Conservation (phyloP, 2,113 vertebrate species). For the Sporophila hypoxantha region DNA sequence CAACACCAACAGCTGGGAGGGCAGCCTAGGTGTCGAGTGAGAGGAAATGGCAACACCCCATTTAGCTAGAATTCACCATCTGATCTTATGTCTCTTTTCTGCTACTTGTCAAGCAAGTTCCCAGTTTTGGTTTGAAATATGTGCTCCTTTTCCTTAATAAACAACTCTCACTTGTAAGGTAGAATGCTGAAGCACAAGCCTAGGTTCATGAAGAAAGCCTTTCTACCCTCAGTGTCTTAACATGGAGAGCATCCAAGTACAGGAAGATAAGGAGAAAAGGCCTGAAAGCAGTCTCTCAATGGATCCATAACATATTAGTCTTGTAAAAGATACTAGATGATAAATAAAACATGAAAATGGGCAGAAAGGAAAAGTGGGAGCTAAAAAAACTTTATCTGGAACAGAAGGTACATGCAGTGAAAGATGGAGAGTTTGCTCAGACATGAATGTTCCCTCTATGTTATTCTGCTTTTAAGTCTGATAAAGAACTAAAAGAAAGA, state of each 20-base stretch:
- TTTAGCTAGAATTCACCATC: slow-evolving; percentile 5
- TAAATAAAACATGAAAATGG: background rate
- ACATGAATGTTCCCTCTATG: background rate
- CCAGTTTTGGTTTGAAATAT: background rate
- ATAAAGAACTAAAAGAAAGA: background rate
- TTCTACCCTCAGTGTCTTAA: background rate
- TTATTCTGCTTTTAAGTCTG: background rate
- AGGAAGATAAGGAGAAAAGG: background rate
- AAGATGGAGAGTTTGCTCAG: background rate
- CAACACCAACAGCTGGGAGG: background rate
- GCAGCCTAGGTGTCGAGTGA: background rate
- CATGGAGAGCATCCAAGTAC: background rate
- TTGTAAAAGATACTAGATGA: background rate
- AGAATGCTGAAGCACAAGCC: background rate
- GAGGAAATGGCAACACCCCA: slow-evolving; percentile 10
- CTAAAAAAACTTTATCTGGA: background rate
- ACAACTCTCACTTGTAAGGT: background rate
- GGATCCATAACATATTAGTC: background rate
- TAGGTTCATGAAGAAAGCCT: background rate
- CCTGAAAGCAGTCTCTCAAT: background rate
- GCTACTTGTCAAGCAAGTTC: slow-evolving; percentile 14
- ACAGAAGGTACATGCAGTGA: background rate
- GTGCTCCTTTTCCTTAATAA: background rate
- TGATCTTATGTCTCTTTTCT: background rate
- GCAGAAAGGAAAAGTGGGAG: background rate